These are phyloP conservation scores for Regulus satrapa DNA, from an alignment of 2,113 vertebrate species.

Conservation along the genomic window DNA sequence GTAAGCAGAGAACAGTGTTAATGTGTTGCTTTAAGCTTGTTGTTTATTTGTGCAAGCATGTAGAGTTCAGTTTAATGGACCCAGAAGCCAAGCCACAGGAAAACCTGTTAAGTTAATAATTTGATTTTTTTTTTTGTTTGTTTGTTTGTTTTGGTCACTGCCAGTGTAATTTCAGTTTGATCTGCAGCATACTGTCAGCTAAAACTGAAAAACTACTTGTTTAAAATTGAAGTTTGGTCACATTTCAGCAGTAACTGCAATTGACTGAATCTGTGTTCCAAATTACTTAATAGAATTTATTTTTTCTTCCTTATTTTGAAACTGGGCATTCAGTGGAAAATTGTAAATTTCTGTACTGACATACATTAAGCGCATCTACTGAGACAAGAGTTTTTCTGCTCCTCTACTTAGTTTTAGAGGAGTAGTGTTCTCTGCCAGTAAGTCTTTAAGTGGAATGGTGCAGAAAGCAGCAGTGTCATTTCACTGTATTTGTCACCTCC, in stretches of 20 bases:
- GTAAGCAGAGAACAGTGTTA: not conserved
- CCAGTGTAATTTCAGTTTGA: not conserved
- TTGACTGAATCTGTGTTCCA: not conserved
- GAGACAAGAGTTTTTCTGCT: not conserved
- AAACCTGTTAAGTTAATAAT: not conserved
- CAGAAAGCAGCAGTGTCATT: not conserved
- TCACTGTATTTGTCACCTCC: not conserved
- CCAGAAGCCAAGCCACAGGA: not conserved
- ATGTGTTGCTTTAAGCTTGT: not conserved
- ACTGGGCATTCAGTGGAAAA: not conserved
- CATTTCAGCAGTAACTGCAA: not conserved
- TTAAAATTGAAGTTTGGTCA: not conserved
- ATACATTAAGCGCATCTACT: not conserved
- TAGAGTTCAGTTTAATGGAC: not conserved
- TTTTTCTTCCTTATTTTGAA: not conserved
- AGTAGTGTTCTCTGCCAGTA: not conserved
- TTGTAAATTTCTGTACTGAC: not conserved
- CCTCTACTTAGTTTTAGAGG: not conserved
- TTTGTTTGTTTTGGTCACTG: not conserved
- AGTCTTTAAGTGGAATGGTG: not conserved
- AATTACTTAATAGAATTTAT: not conserved
- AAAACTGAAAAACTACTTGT: not conserved
- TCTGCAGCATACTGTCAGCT: not conserved
- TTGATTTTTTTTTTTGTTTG: too few relatives aligned
- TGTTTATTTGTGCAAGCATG: not conserved